Conservation (phyloP, 2,888 invertebrate species). For the Arctia plantaginis region DNA sequence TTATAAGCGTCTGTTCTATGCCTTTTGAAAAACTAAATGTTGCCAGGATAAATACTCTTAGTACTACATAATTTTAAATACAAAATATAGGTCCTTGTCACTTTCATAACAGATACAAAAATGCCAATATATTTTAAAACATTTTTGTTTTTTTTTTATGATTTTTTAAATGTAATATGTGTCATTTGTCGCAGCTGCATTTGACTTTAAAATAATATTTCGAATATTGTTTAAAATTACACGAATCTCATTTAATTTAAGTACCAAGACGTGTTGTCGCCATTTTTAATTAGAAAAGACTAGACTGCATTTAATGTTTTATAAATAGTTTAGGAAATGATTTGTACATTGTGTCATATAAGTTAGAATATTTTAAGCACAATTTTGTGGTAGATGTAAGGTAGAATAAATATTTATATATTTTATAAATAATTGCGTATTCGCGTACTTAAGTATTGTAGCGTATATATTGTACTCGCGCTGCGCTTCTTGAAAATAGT, state of each 20-base stretch:
- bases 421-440: slow-evolving; percentile 6
- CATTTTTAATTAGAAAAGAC: slow-evolving; percentile 61
- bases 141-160: neutral
- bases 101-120: neutral
- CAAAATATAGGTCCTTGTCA: neutral
- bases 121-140: neutral
- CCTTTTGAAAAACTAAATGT: neutral
- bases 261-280: slow-evolving; percentile 39
- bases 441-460: slow-evolving; percentile 6
- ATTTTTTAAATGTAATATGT: neutral
- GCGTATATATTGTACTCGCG: neutral
- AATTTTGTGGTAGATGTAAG: slow-evolving; percentile 27
- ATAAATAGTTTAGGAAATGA: slow-evolving; percentile 46
- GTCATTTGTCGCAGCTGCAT: neutral
- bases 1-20: neutral
- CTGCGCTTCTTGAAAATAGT: slow-evolving; percentile 18
- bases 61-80: neutral
- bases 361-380: slow-evolving; percentile 47
- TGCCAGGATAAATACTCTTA: neutral
- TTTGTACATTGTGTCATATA: slow-evolving; percentile 73
- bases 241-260: slow-evolving; percentile 54
- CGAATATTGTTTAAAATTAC: slow-evolving; percentile 31
- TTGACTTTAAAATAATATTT: neutral
- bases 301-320: slow-evolving; percentile 68
- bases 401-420: slow-evolving; percentile 21